Conservation (phyloP, 2,888 invertebrate species). For the Macrosoma leucophasiata region DNA sequence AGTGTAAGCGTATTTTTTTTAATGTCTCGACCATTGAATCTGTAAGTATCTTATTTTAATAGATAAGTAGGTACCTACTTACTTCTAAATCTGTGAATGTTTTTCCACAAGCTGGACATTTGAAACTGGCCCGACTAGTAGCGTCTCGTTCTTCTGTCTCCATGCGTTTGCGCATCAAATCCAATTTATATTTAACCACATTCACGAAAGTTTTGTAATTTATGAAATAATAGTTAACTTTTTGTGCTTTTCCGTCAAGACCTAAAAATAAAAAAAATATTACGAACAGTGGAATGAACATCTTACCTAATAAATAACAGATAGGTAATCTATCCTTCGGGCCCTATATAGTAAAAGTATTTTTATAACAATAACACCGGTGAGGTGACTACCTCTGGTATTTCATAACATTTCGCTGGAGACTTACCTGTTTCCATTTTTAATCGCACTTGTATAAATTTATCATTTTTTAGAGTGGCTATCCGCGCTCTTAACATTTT, state of each 20-base stretch:
- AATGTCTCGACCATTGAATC: too few relatives aligned
- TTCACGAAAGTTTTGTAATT: conserved; percentile 98
- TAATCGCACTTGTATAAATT: conserved; percentile 93
- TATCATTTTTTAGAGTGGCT: conserved; percentile 90
- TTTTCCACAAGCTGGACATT: conserved; percentile 92
- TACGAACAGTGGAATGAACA: too few relatives aligned
- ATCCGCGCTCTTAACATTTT: conserved; percentile 94
- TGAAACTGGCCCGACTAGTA: conserved; percentile 96
- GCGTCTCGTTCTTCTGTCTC: conserved; percentile 97
- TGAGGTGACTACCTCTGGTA: too few relatives aligned
- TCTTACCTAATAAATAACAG: too few relatives aligned
- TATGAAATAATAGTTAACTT: conserved; percentile 98
- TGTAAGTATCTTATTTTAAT: too few relatives aligned
- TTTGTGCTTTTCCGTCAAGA: conserved; percentile 94
- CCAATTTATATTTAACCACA: conserved; percentile 97
- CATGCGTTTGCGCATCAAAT: conserved; percentile 95
- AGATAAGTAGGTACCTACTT: too few relatives aligned
- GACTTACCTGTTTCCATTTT: conserved; percentile 95
- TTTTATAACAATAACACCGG: too few relatives aligned
- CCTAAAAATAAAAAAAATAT: conserved; percentile 42
- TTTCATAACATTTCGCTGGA: too few relatives aligned
- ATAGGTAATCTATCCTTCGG: too few relatives aligned
- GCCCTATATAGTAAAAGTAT: background rate
- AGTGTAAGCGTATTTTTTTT: too few relatives aligned
- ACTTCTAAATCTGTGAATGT: conserved; percentile 97